These are phyloP conservation scores for Chironomus tentans DNA, from an alignment of 2,888 invertebrate species.

Conservation along the genomic window DNA sequence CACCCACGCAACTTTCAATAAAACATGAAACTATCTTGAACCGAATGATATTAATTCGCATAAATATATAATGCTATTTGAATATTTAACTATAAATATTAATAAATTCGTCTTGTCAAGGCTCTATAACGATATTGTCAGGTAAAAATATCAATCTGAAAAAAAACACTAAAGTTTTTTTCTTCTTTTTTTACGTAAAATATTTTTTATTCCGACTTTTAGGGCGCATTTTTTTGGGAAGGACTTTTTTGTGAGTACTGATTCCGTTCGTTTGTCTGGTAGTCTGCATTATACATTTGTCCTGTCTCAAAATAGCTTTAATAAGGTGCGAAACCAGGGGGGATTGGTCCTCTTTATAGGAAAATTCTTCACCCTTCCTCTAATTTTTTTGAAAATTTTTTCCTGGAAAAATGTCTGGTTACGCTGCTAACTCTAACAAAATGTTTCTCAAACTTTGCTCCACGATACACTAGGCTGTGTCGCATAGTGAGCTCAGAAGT, in stretches of 20 bases:
- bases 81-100: neutral
- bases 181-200: neutral
- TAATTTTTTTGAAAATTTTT: too few relatives aligned
- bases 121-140: conserved; percentile 41
- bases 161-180: neutral
- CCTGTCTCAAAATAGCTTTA: too few relatives aligned
- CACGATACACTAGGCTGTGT: too few relatives aligned
- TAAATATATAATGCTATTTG: neutral
- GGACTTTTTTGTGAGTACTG: neutral
- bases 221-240: neutral
- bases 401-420: too few relatives aligned
- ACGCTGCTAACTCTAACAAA: too few relatives aligned
- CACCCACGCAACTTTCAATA: neutral
- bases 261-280: neutral
- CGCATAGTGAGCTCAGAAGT: too few relatives aligned
- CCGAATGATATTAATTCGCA: neutral
- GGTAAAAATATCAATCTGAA: conserved; percentile 35
- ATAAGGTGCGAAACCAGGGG: too few relatives aligned
- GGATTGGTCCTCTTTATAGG: too few relatives aligned
- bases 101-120: conserved; percentile 33
- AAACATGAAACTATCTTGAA: neutral
- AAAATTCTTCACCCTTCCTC: too few relatives aligned
- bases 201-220: neutral
- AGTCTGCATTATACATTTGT: too few relatives aligned
- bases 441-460: too few relatives aligned